Evolutionary conservation across 1,140 invertebrate genomes (phyloP).

Genomic region (Lordiphosa clarofinis): DNA sequence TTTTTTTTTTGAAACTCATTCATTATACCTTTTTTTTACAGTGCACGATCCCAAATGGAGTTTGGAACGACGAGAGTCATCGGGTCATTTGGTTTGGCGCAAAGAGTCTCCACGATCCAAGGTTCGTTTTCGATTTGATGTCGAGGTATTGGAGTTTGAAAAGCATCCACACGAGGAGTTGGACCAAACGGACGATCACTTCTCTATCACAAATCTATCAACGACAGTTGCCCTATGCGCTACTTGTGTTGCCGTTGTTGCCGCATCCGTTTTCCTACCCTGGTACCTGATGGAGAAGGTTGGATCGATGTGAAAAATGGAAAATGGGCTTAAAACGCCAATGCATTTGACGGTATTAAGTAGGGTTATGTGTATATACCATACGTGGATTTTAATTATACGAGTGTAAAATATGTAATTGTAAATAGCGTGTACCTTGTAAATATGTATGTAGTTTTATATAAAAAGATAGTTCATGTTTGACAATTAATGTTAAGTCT

Average conservation of each 20-base stretch:
- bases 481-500: too few relatives aligned
- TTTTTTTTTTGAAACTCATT: too few relatives aligned
- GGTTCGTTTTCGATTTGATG: constrained; percentile 80
- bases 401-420: constrained; percentile 22
- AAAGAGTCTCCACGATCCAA: constrained; percentile 80
- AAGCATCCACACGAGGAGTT: constrained; percentile 75
- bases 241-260: constrained; percentile 80
- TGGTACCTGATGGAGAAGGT: constrained; percentile 80
- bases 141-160: constrained; percentile 81
- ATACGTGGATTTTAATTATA: constrained; percentile 41
- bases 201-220: constrained; percentile 58
- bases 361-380: constrained; percentile 53
- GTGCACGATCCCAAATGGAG: constrained; percentile 81
- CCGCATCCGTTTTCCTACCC: constrained; percentile 80
- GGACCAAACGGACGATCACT: constrained; percentile 53
- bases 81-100: constrained; percentile 80
- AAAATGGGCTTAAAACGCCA: neutral
- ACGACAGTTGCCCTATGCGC: constrained; percentile 69
- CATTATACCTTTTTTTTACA: constrained; percentile 16
- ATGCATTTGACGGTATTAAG: constrained; percentile 55
- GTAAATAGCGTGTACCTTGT: constrained; percentile 56
- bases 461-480: too few relatives aligned
- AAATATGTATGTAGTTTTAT: constrained; percentile 30
- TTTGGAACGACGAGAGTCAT: constrained; percentile 80
- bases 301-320: constrained; percentile 36